These are phyloP conservation scores for Chondrilla cf. caribensis DNA, from an alignment of 37 sponge, comb jelly and placozoan genomes.

Conservation along the genomic window DNA sequence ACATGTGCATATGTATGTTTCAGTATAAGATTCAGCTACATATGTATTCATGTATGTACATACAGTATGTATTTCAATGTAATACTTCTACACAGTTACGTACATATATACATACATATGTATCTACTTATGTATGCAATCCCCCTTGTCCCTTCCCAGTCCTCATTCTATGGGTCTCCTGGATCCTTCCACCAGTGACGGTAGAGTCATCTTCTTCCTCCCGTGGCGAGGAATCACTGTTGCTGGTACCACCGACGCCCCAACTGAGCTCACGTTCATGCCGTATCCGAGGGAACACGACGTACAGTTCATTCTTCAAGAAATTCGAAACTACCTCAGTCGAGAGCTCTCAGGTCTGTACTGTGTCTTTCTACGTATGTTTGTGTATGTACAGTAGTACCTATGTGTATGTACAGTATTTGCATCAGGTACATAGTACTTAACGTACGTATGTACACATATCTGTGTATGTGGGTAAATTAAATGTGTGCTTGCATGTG, in stretches of 20 bases:
- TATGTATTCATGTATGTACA: neutral
- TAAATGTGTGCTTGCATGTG: neutral
- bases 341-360: slow-evolving; percentile 68
- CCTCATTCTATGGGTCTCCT: slow-evolving; percentile 94
- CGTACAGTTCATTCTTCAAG: slow-evolving; percentile 91
- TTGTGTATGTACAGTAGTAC: neutral
- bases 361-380: too few relatives aligned
- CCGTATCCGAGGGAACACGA: slow-evolving; percentile 90
- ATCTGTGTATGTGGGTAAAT: neutral
- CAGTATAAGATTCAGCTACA: too few relatives aligned
- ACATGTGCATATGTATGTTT: neutral
- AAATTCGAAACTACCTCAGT: slow-evolving; percentile 89
- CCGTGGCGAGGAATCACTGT: slow-evolving; percentile 90
- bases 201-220: slow-evolving; percentile 98
- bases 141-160: slow-evolving; percentile 32
- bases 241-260: slow-evolving; percentile 95
- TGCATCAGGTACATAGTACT: neutral
- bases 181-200: slow-evolving; percentile 95
- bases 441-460: neutral
- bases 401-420: too few relatives aligned
- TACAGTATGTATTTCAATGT: too few relatives aligned
- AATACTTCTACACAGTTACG: too few relatives aligned
- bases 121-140: too few relatives aligned
- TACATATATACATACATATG: slow-evolving; percentile 5
- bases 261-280: slow-evolving; percentile 69